These are phyloP conservation scores for Notothenia coriiceps DNA, from an alignment of 2,113 vertebrate species.

Conservation along the genomic window DNA sequence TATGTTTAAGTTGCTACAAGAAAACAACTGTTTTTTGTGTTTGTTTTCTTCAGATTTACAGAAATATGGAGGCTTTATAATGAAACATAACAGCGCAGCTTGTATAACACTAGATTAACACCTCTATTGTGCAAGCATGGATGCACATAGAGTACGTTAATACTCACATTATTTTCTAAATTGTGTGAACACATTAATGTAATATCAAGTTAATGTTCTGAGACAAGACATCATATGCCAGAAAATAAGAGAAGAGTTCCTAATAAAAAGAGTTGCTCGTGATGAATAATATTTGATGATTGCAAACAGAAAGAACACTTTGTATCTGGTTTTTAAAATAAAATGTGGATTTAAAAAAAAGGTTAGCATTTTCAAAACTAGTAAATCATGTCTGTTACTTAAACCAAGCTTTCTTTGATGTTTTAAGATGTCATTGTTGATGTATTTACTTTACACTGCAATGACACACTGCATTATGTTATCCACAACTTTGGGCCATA, in stretches of 20 bases:
- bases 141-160: constrained; percentile 1
- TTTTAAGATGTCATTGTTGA: background rate
- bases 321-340: background rate
- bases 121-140: constrained; percentile 11
- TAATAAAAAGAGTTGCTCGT: constrained; percentile 10
- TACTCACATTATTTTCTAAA: constrained; percentile 27
- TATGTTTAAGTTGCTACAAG: constrained; percentile 55
- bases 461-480: no score
- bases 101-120: constrained; percentile 15
- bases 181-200: constrained; percentile 14
- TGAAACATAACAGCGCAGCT: constrained; percentile 52
- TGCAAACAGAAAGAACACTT: background rate
- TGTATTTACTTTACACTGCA: background rate
- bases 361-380: background rate
- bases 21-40: constrained; percentile 14
- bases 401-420: background rate
- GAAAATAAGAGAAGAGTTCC: background rate
- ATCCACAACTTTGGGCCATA: no score
- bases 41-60: background rate
- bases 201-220: constrained; percentile 2
- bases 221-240: background rate
- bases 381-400: background rate
- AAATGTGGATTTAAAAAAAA: background rate
- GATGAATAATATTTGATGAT: constrained; percentile 20
- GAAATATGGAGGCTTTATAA: constrained; percentile 37